These are phyloP conservation scores for Anastrepha ludens DNA, from an alignment of 1,140 invertebrate species.

Conservation along the genomic window DNA sequence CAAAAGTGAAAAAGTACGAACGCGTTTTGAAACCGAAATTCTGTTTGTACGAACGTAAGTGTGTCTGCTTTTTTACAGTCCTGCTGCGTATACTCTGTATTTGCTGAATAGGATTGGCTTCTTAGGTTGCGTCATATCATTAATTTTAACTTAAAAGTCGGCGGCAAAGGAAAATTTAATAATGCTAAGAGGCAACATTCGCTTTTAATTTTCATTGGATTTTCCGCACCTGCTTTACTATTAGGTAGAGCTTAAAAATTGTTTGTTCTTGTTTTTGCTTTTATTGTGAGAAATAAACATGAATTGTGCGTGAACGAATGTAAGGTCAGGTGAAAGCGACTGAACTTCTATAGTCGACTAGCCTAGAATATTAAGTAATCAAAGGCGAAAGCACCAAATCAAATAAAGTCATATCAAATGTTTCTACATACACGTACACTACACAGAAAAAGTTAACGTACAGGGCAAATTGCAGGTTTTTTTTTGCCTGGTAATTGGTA, in stretches of 20 bases:
- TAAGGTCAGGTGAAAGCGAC: not conserved
- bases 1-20: too few relatives aligned
- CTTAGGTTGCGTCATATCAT: conserved; percentile 20
- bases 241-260: not conserved
- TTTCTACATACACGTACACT: not conserved
- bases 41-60: not conserved
- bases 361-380: conserved; percentile 26
- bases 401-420: not conserved
- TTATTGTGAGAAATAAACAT: not conserved
- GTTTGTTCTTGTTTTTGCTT: not conserved
- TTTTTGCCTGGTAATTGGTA: too few relatives aligned
- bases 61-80: not conserved
- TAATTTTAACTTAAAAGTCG: conserved; percentile 44
- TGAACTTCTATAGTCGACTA: not conserved
- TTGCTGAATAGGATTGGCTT: not conserved
- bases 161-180: conserved; percentile 15
- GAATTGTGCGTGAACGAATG: not conserved
- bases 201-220: conserved; percentile 43
- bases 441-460: not conserved
- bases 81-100: not conserved
- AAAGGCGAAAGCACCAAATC: not conserved
- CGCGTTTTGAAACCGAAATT: not conserved
- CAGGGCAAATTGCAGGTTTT: too few relatives aligned
- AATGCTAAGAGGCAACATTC: conserved; percentile 21
- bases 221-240: not conserved